These are phyloP conservation scores for Amniataba percoides DNA, from an alignment of 2,797 vertebrate species.

Conservation along the genomic window DNA sequence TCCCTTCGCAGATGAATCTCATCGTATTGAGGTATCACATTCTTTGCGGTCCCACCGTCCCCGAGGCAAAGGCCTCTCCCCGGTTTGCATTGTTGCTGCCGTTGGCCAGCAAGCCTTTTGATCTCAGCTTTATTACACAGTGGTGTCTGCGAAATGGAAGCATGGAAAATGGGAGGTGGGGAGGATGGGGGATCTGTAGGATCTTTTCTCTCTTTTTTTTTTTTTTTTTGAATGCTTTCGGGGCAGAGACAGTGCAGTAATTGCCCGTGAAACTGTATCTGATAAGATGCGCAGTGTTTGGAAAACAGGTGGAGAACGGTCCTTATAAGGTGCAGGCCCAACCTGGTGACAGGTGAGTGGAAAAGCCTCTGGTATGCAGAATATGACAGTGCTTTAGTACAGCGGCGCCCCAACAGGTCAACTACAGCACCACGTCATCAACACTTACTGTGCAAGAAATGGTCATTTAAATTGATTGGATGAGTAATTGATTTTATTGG, in stretches of 20 bases:
- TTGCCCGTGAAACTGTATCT: conserved; percentile 79
- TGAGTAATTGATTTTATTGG: not conserved
- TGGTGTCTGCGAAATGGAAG: conserved; percentile 67
- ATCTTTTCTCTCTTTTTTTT: conserved; percentile 10
- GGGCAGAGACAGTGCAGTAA: conserved; percentile 64
- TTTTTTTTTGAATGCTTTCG: conserved; percentile 37
- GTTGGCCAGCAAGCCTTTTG: conserved; percentile 67
- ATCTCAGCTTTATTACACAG: conserved; percentile 67
- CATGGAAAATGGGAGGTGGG: conserved; percentile 56
- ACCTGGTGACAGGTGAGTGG: conserved; percentile 82
- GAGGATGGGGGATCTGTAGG: conserved; percentile 35
- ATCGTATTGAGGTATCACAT: conserved; percentile 64
- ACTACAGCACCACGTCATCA: not conserved
- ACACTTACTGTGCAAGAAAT: not conserved
- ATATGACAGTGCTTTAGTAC: conserved; percentile 57
- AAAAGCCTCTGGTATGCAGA: conserved; percentile 81
- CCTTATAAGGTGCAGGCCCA: conserved; percentile 82
- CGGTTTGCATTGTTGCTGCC: conserved; percentile 52
- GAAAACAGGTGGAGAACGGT: conserved; percentile 82
- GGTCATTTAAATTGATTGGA: not conserved
- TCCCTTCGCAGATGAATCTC: conserved; percentile 54
- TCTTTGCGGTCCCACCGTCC: conserved; percentile 59
- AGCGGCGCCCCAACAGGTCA: conserved; percentile 8
- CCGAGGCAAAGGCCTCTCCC: conserved; percentile 42
- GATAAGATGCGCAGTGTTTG: conserved; percentile 80